Evolutionary conservation across 2,113 vertebrate species (phyloP), one percentile per base, ranked within the genome.

Genomic region (Dunckerocampus dactyliophorus): DNA sequence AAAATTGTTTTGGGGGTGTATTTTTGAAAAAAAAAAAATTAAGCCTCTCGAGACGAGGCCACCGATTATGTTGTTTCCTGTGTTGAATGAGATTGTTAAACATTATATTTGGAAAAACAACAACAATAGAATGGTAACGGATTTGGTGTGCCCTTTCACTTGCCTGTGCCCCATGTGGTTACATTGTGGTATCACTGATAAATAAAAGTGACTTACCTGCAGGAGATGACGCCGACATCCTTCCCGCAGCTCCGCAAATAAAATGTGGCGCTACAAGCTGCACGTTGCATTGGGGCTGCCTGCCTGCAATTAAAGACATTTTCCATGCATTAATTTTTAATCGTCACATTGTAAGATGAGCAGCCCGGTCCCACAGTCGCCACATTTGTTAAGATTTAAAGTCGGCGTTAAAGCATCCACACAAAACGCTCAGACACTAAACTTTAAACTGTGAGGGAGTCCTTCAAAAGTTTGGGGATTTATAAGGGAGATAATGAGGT

Each of bases 241-340:
- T 82, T 37, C n/a, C 12, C 21, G n/a, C 12, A 15, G 37, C 24
- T 19, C 7, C 13, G 51, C 60, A 69, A 65, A 45, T 54, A 50
- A 19, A n/a, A 13, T 42, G 28, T 17, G 59, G 58, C 37, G 51
- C 55, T 71, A 22, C 20, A 55, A 69, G 57, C 52, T 56, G 65
- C 59, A 11, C 76, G 49, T 76, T 76, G 79, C 74, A 77, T 76
- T 79, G 45, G 53, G 62, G 48, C 46, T 67, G 68, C 71, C 70
- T 59, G 66, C 17, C 63, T 81, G 76, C 71, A 85, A 81, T 87
- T 82, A 85, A 84, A 79, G 76, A 82, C 71, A 78, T 81, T 87
- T 88, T 88, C 85, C 84, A 71, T 74, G 68, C 79, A 87, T 89
- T 74, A 87, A 89, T 89, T 86, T 88, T 89, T 89, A 71, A 89